phyloP scores from a whole-genome alignment of 2,113 vertebrate genomes.

The Chiloscyllium plagiosum region DNA sequence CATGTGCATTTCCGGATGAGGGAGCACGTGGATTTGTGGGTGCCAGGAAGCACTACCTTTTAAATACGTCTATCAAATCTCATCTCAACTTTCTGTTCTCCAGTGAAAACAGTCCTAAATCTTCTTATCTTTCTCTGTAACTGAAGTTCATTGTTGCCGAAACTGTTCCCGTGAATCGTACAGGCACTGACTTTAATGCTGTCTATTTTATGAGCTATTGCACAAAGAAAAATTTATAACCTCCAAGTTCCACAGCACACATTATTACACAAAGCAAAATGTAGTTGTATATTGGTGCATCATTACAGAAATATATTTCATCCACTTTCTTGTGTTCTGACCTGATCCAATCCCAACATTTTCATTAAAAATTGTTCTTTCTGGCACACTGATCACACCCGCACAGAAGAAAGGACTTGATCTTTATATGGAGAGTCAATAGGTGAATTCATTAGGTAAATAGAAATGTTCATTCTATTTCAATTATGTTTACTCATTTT shows the following conservation, averaged over 20 bases:
- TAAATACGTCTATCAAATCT: too few relatives aligned
- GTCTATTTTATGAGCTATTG: not conserved
- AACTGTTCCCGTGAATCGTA: too few relatives aligned
- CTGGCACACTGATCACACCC: not conserved
- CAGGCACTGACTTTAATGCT: too few relatives aligned
- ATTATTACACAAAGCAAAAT: not conserved
- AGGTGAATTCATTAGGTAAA: too few relatives aligned
- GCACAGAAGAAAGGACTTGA: not conserved
- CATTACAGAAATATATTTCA: not conserved
- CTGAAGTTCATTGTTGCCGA: too few relatives aligned
- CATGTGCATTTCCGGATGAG: too few relatives aligned
- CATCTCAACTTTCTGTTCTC: too few relatives aligned
- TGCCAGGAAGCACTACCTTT: too few relatives aligned
- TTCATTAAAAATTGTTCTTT: not conserved
- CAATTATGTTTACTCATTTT: not conserved
- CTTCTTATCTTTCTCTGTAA: too few relatives aligned
- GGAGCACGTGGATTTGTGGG: too few relatives aligned
- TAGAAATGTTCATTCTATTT: not conserved
- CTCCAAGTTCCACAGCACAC: not conserved
- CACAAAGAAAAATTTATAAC: not conserved
- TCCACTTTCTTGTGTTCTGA: not conserved
- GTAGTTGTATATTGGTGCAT: not conserved
- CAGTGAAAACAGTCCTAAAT: too few relatives aligned
- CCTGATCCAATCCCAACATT: not conserved
- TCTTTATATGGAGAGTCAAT: too few relatives aligned